Percentiles rank a stretch among this genome's conserved stretches.
Evolutionary conservation across 2,113 vertebrate genomes (phyloP).

Genomic region (Pampusana beccarii): DNA sequence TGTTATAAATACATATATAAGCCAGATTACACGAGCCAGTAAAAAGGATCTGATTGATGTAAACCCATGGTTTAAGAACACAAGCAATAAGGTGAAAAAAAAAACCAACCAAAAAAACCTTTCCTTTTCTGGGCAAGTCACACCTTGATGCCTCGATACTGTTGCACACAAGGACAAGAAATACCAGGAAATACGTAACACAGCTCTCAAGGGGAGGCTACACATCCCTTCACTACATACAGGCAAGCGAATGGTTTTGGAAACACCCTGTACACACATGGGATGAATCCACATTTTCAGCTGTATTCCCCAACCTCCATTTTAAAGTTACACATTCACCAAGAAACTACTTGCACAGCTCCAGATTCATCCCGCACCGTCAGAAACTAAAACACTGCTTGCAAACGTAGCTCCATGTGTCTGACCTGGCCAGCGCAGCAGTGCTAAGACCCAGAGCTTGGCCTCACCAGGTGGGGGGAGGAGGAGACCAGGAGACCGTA

Average conservation of each 20-base stretch:
- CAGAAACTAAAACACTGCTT: accelerated
- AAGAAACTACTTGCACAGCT: not conserved
- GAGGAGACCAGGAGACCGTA: not conserved
- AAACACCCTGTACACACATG: accelerated
- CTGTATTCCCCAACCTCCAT: not conserved
- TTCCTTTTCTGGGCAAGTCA: not conserved
- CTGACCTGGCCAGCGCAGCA: accelerated
- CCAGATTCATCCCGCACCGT: accelerated
- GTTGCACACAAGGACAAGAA: not conserved
- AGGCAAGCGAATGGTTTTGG: accelerated
- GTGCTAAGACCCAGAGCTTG: no score
- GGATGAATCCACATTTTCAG: not conserved
- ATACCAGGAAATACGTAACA: not conserved
- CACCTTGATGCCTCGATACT: not conserved
- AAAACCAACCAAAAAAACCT: no score
- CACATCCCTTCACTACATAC: not conserved
- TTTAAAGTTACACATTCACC: not conserved
- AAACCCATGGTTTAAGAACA: not conserved
- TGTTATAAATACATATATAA: accelerated
- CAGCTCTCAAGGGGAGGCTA: not conserved
- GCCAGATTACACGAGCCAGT: not conserved
- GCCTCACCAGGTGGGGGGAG: accelerated
- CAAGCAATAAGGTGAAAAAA: accelerated
- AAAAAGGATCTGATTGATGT: not conserved
- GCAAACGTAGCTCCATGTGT: accelerated